phyloP scores from a whole-genome alignment of 2,888 invertebrate species.

The Cephalotes varians region DNA sequence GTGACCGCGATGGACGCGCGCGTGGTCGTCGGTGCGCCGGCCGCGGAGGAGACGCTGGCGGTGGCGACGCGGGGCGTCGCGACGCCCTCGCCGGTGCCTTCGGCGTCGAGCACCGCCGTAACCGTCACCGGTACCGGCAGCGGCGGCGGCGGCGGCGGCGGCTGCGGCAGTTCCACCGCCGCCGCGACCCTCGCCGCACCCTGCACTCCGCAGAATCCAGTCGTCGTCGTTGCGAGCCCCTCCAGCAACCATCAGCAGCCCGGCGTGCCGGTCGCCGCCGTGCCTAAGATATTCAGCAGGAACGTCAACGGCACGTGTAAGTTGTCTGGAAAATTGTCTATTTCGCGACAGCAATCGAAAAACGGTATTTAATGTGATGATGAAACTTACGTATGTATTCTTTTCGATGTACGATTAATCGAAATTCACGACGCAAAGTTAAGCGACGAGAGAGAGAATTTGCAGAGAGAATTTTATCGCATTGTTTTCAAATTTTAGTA shows the following conservation, averaged over 20 bases:
- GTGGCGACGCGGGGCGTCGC: constrained; percentile 65
- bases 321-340: constrained; percentile 60
- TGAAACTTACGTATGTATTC: neutral
- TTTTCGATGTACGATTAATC: neutral
- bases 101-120: constrained; percentile 78
- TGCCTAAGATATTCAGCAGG: constrained; percentile 83
- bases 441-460: neutral
- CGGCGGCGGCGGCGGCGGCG: constrained; percentile 52
- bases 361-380: neutral
- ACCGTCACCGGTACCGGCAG: constrained; percentile 69
- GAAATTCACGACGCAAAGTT: neutral
- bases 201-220: constrained; percentile 72
- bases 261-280: constrained; percentile 61
- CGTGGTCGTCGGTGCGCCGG: constrained; percentile 67
- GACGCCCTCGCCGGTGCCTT: constrained; percentile 74
- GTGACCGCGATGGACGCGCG: constrained; percentile 76
- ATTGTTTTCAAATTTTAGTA: neutral
- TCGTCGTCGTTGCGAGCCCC: constrained; percentile 76
- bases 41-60: constrained; percentile 70
- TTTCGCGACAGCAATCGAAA: neutral
- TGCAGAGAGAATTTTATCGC: neutral
- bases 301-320: constrained; percentile 85
- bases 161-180: constrained; percentile 55
- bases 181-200: constrained; percentile 58
- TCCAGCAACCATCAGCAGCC: constrained; percentile 72